A percentile compares a stretch with the other conserved stretches of the same genome.
phyloP scores from a whole-genome alignment of 2,888 invertebrate species.

The Argyresthia goedartella region DNA sequence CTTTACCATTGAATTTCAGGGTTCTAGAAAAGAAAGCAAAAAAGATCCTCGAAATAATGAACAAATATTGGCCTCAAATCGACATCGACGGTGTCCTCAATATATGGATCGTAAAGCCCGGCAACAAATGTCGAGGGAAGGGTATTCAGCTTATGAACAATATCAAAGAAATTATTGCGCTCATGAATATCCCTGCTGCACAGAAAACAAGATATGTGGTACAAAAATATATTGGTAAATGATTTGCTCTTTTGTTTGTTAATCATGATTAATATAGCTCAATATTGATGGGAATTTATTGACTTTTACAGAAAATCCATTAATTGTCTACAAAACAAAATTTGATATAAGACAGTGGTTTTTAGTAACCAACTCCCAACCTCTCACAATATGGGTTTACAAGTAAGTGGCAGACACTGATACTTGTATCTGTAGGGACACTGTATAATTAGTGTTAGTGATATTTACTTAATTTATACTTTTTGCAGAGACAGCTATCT shows the following conservation, averaged over 20 bases:
- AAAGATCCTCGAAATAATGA: conserved; percentile 75
- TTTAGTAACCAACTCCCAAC: conserved; percentile 90
- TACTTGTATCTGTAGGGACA: not conserved
- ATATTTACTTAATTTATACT: not conserved
- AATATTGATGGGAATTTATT: not conserved
- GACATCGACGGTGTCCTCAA: conserved; percentile 88
- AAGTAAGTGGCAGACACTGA: conserved; percentile 64
- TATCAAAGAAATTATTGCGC: conserved; percentile 85
- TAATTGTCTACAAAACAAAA: conserved; percentile 91
- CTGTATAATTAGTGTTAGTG: not conserved
- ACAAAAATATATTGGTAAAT: conserved; percentile 92
- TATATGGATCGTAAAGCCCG: conserved; percentile 96
- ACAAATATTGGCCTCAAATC: conserved; percentile 84
- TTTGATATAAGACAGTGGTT: conserved; percentile 98
- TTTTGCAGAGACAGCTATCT: conserved; percentile 86
- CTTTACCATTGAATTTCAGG: conserved; percentile 26
- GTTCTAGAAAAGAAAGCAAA: conserved; percentile 66
- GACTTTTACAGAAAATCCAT: conserved; percentile 80
- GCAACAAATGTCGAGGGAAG: conserved; percentile 91
- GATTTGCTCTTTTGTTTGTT: too few species aligned
- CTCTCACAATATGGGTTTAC: conserved; percentile 93
- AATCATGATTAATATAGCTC: too few species aligned
- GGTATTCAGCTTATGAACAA: conserved; percentile 91
- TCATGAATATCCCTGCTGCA: conserved; percentile 75
- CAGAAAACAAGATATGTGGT: conserved; percentile 88